phyloP scores from a whole-genome alignment of 2,797 vertebrate genomes.

The Catamblyrhynchus diadema region DNA sequence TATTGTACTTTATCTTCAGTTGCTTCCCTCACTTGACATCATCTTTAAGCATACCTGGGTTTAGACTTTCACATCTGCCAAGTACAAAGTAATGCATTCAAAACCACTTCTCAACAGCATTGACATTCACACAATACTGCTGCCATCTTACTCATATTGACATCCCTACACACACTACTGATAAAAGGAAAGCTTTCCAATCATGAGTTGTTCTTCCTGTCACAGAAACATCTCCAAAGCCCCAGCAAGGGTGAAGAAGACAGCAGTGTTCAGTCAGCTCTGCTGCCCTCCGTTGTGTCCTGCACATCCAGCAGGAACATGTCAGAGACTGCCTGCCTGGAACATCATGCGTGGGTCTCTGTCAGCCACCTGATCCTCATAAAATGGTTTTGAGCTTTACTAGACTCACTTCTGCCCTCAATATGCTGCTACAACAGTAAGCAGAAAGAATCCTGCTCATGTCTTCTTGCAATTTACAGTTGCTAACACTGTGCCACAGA shows the following conservation, averaged over 20 bases:
- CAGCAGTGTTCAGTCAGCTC: background rate
- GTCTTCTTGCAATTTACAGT: background rate
- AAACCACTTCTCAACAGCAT: background rate
- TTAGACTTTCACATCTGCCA: background rate
- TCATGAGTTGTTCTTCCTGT: background rate
- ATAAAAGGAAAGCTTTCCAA: background rate
- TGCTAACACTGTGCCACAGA: background rate
- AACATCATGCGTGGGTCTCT: background rate
- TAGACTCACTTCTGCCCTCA: background rate
- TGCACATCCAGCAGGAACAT: background rate
- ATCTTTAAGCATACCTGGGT: background rate
- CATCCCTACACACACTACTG: background rate
- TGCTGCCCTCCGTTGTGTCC: background rate
- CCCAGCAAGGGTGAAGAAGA: background rate
- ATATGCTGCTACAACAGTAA: background rate
- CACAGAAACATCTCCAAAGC: background rate
- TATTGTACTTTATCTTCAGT: background rate
- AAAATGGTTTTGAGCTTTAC: background rate
- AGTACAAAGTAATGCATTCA: background rate
- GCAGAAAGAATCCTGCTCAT: background rate
- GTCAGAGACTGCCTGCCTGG: background rate
- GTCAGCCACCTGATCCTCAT: background rate
- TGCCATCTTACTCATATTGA: background rate
- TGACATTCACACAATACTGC: background rate
- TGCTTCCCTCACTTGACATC: background rate